A percentile compares a stretch with the other conserved stretches of the same genome.
Evolutionary conservation across 2,113 vertebrate species (phyloP).

Genomic region (Strix aluco): DNA sequence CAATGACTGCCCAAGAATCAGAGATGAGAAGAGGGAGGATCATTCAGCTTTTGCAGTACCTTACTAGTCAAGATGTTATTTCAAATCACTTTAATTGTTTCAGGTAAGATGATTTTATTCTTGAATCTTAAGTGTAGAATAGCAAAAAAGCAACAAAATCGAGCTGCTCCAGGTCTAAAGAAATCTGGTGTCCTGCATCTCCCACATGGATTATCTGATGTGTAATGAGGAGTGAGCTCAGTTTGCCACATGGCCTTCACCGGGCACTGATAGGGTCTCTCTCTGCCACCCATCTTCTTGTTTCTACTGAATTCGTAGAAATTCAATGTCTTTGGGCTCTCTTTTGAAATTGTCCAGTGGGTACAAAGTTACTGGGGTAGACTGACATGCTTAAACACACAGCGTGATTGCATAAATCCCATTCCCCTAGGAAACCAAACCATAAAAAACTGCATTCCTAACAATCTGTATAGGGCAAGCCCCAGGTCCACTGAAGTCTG

Average conservation of each 20-base stretch:
- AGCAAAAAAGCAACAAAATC: neutral
- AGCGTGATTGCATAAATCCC: neutral
- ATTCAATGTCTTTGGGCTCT: neutral
- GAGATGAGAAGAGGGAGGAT: neutral
- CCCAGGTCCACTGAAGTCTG: neutral
- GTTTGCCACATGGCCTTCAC: fast-evolving
- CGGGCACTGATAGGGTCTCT: neutral
- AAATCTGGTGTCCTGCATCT: neutral
- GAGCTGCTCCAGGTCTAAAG: neutral
- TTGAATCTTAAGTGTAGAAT: neutral
- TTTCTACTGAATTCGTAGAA: neutral
- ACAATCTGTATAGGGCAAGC: neutral
- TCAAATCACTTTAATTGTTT: neutral
- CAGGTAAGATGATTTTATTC: neutral
- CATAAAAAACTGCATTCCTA: neutral
- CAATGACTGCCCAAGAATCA: neutral
- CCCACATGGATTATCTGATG: neutral
- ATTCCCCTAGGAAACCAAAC: neutral
- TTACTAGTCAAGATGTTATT: neutral
- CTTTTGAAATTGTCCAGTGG: neutral
- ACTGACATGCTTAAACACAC: neutral
- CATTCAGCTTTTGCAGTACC: neutral
- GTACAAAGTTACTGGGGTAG: neutral
- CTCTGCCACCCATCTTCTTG: neutral
- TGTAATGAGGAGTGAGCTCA: neutral